Base-by-base conservation (phyloP, 2,888 invertebrate species). In the Aromia moschata region DNA sequence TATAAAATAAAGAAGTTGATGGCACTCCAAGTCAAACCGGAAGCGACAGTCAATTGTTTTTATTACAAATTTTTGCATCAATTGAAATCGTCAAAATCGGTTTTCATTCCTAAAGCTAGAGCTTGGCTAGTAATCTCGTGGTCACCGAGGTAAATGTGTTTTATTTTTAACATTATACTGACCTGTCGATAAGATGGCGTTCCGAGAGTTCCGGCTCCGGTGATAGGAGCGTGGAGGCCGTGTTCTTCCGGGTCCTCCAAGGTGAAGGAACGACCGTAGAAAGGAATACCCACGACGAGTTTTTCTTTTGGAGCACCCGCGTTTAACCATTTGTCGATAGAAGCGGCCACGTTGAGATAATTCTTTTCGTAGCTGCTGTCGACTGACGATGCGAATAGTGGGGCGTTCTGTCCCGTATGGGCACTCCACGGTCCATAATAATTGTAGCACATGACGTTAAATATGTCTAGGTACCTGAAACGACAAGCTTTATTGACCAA, bases 221-320 rank as follows among this genome's bases (percentile, higher is more conserved):
- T 79, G 1, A 84, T 80, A 0, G 85, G 80, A 0, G 89, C 85
- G 20, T 87, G 85, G 0, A 88, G 77, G 0, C 77, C 80, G 17
- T 83, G 80, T 0, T 77, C 62, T 0, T 65, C 72, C 2, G 80
- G 67, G 61, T 84, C 72, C 0, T 77, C 71, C n/a, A 92, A 76
- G 0, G 83, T 85, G 67, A 87, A 93, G 0, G 87, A 83, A 44
- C 87, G 83, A 0, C 91, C 92, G 63, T 90, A 92, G 11, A 87
- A 82, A 0, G 89, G 87, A 30, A 91, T 78, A 0, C 93, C 93
- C 0, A 92, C 63, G 0, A 87, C 78, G 0, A 93, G 67, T 74
- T 92, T 92, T 1, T 85, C 80, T 0, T 83, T 77, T 1, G 83
- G 79, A 0, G 84, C 85, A 4, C 87, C 87, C 55, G 83, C 81